These are phyloP conservation scores for Tretioscincus oriximinensis DNA, from an alignment of 2,113 vertebrate species.

Conservation along the genomic window DNA sequence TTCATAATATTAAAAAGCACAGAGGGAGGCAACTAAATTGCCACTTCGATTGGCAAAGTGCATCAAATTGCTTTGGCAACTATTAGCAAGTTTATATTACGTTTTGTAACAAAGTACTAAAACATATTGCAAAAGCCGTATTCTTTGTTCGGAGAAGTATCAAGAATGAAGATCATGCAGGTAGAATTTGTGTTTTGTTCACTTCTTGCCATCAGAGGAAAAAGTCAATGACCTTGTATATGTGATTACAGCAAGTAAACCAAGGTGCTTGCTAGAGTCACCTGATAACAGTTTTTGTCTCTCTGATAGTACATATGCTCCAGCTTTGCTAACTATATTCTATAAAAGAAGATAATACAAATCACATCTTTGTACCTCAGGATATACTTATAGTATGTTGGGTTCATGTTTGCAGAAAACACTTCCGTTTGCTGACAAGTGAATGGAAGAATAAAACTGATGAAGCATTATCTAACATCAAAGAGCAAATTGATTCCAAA, in stretches of 20 bases:
- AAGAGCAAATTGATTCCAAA: too few species aligned
- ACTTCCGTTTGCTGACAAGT: too few species aligned
- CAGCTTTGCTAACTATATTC: not conserved
- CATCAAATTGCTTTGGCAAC: conserved; percentile 26
- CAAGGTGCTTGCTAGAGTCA: not conserved
- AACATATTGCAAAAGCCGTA: conserved; percentile 50
- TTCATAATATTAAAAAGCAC: conserved; percentile 28
- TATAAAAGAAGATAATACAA: too few species aligned
- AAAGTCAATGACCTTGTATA: not conserved
- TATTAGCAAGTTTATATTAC: conserved; percentile 39
- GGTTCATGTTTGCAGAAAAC: not conserved
- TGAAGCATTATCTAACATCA: too few species aligned
- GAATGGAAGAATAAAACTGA: too few species aligned
- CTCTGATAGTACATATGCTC: not conserved
- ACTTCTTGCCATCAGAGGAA: not conserved
- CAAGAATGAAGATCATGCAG: conserved; percentile 27
- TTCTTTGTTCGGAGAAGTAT: conserved; percentile 46
- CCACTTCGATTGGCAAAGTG: conserved; percentile 28
- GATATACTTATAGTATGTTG: not conserved
- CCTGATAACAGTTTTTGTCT: not conserved
- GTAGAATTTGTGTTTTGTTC: conserved; percentile 39
- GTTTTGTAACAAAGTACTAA: conserved; percentile 51
- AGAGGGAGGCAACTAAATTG: conserved; percentile 24
- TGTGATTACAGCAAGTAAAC: not conserved
- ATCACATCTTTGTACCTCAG: not conserved